These are phyloP conservation scores for Abscondita cerata DNA, from an alignment of 2,888 invertebrate species.

Conservation along the genomic window DNA sequence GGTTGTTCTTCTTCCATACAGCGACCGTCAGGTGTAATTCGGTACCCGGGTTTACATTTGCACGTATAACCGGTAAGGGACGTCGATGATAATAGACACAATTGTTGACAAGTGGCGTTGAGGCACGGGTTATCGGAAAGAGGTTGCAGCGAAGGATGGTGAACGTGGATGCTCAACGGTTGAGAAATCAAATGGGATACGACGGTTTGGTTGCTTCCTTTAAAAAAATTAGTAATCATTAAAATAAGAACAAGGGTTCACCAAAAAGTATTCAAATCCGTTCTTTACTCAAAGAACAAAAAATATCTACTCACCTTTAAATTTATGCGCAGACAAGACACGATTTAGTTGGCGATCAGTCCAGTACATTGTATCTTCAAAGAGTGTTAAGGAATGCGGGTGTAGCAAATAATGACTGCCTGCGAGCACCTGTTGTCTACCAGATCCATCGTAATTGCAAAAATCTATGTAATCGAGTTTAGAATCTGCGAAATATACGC, in stretches of 20 bases:
- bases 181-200: conserved; percentile 94
- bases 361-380: conserved; percentile 97
- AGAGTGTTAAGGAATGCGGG: conserved; percentile 93
- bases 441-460: conserved; percentile 94
- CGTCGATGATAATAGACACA: conserved; percentile 89
- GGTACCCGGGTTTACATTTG: conserved; percentile 89
- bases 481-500: conserved; percentile 97
- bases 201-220: conserved; percentile 92
- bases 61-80: conserved; percentile 78
- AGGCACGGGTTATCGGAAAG: conserved; percentile 78
- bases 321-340: conserved; percentile 90
- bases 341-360: conserved; percentile 93
- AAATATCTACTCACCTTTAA: conserved; percentile 59
- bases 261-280: not conserved
- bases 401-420: conserved; percentile 92
- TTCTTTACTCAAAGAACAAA: not conserved
- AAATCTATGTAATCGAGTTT: conserved; percentile 98
- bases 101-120: conserved; percentile 79
- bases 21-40: conserved; percentile 68
- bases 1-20: conserved; percentile 87
- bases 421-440: conserved; percentile 86
- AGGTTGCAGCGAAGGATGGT: conserved; percentile 94
- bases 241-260: not conserved
- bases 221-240: conserved; percentile 30
- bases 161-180: conserved; percentile 93